These are phyloP conservation scores for Sitophilus oryzae DNA, from an alignment of 1,140 invertebrate species.

Conservation along the genomic window DNA sequence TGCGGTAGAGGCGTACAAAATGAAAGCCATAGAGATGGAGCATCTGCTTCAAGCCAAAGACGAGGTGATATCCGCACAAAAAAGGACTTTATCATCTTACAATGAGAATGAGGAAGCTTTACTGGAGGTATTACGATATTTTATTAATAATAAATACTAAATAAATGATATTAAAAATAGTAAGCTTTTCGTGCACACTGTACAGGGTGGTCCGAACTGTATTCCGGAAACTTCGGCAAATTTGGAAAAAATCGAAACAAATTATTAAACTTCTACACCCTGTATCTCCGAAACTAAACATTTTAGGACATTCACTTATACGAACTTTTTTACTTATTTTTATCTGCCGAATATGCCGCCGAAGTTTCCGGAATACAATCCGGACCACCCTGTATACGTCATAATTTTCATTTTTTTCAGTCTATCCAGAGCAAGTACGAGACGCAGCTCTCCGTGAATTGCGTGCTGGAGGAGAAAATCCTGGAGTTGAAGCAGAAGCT, in stretches of 20 bases:
- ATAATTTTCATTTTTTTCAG: too few relatives aligned
- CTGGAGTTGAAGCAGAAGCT: constrained; percentile 56
- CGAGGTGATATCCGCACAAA: constrained; percentile 47
- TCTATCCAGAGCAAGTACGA: constrained; percentile 68
- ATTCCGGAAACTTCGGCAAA: too few relatives aligned
- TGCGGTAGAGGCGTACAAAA: constrained; percentile 47
- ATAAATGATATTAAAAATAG: too few relatives aligned
- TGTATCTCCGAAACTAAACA: too few relatives aligned
- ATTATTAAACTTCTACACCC: too few relatives aligned
- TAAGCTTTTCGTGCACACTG: too few relatives aligned
- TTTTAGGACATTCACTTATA: too few relatives aligned
- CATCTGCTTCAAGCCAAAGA: constrained; percentile 46
- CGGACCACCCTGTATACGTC: too few relatives aligned
- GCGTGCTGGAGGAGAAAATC: constrained; percentile 60
- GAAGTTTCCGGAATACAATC: constrained; percentile 4
- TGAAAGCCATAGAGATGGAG: constrained; percentile 50
- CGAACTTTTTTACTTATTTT: too few relatives aligned
- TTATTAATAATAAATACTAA: too few relatives aligned
- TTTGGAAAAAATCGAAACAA: too few relatives aligned
- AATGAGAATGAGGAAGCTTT: constrained; percentile 40
- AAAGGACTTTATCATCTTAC: constrained; percentile 47
- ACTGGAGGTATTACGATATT: constrained; percentile 20
- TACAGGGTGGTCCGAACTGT: too few relatives aligned
- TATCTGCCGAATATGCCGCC: neutral
- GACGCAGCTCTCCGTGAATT: constrained; percentile 60